Evolutionary conservation across 2,888 invertebrate genomes (phyloP).

Genomic region (Rutpela maculata): DNA sequence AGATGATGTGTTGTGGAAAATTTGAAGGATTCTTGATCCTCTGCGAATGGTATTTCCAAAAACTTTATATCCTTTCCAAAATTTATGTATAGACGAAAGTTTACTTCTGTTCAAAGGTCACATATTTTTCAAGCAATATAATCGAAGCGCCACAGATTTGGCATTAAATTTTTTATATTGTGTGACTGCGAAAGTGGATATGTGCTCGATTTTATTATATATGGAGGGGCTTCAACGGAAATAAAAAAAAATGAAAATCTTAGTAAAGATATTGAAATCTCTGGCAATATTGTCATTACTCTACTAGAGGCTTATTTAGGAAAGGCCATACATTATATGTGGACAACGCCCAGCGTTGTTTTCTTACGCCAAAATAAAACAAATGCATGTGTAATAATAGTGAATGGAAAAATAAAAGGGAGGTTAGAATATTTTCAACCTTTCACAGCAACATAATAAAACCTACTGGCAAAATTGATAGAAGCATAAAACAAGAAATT

Average conservation of each 20-base stretch:
- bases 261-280: neutral
- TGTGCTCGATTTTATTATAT: neutral
- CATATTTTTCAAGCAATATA: too few relatives aligned
- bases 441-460: neutral
- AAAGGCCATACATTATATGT: neutral
- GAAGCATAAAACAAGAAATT: constrained; percentile 11
- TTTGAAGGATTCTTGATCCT: too few relatives aligned
- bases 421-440: constrained; percentile 6
- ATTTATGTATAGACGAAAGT: too few relatives aligned
- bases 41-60: too few relatives aligned
- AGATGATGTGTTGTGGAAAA: too few relatives aligned
- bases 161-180: too few relatives aligned
- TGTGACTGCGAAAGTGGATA: too few relatives aligned
- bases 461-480: constrained; percentile 4
- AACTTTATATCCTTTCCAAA: too few relatives aligned
- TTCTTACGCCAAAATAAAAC: constrained; percentile 1
- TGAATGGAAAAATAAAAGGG: constrained; percentile 1
- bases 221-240: neutral
- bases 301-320: neutral
- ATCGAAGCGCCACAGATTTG: too few relatives aligned
- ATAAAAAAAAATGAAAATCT: constrained; percentile 12
- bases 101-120: too few relatives aligned
- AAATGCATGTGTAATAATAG: neutral
- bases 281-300: neutral
- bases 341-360: neutral